These are phyloP conservation scores for Girardinichthys multiradiatus DNA, from an alignment of 2,113 vertebrate genomes.

Conservation along the genomic window DNA sequence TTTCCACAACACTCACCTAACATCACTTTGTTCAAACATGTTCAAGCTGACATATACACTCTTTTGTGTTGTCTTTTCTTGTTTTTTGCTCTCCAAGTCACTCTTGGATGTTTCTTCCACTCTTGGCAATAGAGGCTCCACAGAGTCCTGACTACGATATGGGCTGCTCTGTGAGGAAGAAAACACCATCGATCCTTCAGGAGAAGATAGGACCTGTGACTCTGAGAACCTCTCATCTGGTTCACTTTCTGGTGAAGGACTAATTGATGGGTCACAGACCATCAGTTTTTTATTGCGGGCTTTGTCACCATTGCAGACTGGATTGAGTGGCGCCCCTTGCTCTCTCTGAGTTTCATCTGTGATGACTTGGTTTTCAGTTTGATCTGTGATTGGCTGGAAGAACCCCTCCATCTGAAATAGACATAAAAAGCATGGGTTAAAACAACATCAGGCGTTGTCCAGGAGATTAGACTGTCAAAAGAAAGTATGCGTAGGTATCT, in stretches of 20 bases:
- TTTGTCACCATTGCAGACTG: not conserved
- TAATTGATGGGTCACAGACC: not conserved
- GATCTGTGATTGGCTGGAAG: conserved; percentile 39
- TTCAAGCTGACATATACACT: conserved; percentile 65
- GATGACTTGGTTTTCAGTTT: conserved; percentile 49
- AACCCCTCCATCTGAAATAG: conserved; percentile 11
- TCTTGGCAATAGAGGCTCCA: not conserved
- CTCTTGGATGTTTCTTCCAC: conserved; percentile 4
- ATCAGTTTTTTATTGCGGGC: conserved; percentile 5
- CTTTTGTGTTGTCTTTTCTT: not conserved
- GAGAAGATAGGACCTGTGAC: not conserved
- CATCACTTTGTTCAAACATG: conserved; percentile 52
- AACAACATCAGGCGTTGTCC: not conserved
- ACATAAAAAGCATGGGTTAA: not conserved
- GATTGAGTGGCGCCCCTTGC: not conserved
- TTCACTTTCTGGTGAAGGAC: not conserved
- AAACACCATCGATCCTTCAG: conserved; percentile 24
- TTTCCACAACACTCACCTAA: not conserved
- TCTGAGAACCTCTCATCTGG: not conserved
- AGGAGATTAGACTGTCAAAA: no score
- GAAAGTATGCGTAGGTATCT: no score
- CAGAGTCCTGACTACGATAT: conserved; percentile 60
- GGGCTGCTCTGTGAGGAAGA: conserved; percentile 36
- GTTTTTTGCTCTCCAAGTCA: conserved; percentile 4
- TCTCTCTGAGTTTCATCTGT: conserved; percentile 16